These are phyloP conservation scores for Stratiomys singularior DNA, from an alignment of 2,888 invertebrate genomes.

Conservation along the genomic window DNA sequence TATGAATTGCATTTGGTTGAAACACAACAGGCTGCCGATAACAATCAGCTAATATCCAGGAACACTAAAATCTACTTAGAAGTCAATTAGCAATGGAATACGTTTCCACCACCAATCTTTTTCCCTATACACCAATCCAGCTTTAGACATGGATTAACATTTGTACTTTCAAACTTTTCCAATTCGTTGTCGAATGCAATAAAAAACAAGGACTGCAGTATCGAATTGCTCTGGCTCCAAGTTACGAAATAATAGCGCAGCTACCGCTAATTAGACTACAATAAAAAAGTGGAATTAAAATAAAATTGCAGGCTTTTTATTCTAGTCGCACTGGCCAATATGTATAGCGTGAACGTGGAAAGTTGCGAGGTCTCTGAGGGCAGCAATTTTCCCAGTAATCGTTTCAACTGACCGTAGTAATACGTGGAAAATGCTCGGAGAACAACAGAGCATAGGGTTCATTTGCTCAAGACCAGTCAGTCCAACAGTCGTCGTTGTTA, in stretches of 20 bases:
- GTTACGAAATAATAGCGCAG: slow-evolving; percentile 22
- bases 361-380: slow-evolving; percentile 19
- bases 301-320: slow-evolving; percentile 47
- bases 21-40: no score
- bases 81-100: neutral
- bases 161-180: neutral
- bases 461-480: neutral
- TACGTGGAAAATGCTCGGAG: slow-evolving; percentile 32
- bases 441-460: neutral
- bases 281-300: slow-evolving; percentile 49
- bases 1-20: no score
- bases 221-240: slow-evolving; percentile 30
- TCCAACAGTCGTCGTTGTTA: neutral
- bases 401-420: slow-evolving; percentile 29
- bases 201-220: slow-evolving; percentile 7
- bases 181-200: slow-evolving; percentile 13
- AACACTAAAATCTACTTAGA: neutral
- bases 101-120: neutral
- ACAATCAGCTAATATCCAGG: neutral
- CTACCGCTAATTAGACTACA: slow-evolving; percentile 48
- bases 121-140: neutral
- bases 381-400: slow-evolving; percentile 49
- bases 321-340: neutral
- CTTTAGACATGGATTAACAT: slow-evolving; percentile 6
- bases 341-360: neutral